Conservation (phyloP, 1,140 invertebrate genomes). For the Sitobion miscanthi region DNA sequence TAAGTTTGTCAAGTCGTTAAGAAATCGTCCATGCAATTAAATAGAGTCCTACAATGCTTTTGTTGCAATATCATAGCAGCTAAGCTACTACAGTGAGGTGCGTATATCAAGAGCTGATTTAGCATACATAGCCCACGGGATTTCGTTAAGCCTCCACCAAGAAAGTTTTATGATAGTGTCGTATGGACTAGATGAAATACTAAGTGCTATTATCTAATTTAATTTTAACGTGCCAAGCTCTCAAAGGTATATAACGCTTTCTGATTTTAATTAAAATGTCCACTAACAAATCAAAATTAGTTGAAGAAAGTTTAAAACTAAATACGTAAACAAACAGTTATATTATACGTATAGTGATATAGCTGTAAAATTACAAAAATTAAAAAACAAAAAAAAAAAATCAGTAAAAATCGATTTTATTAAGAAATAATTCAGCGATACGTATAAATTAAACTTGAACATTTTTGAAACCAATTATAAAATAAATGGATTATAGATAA, state of each 20-base stretch:
- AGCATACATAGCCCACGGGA: background rate
- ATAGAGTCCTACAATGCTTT: background rate
- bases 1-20: background rate
- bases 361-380: background rate
- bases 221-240: background rate
- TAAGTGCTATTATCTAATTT: background rate
- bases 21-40: background rate
- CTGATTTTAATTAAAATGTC: background rate
- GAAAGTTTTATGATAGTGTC: background rate
- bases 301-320: background rate
- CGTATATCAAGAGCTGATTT: background rate
- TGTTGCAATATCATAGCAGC: background rate
- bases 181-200: background rate
- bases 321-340: background rate
- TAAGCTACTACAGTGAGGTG: background rate
- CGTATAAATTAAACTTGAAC: background rate
- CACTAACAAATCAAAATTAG: background rate
- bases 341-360: background rate
- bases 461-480: background rate
- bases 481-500: background rate
- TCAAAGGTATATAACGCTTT: conserved; percentile 8
- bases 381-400: background rate
- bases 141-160: background rate
- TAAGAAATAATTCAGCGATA: background rate
- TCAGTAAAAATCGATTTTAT: background rate